phyloP scores from a whole-genome alignment of 2,888 invertebrate species.

The Malthinus flaveolus region DNA sequence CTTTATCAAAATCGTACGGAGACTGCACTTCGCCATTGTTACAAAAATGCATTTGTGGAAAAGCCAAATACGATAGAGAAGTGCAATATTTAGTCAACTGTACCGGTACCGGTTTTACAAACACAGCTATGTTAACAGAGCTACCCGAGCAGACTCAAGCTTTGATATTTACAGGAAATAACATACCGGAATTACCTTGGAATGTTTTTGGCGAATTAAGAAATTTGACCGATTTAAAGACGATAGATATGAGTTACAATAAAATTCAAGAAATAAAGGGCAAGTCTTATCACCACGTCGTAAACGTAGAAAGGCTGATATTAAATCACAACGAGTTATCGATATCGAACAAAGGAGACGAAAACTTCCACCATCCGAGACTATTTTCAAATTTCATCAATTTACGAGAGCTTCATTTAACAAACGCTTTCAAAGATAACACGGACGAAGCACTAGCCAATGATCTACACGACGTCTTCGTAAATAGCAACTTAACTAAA shows the following conservation, averaged over 20 bases:
- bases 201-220: slow-evolving; percentile 71
- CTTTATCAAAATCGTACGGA: neutral
- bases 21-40: slow-evolving; percentile 13
- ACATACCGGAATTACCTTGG: slow-evolving; percentile 65
- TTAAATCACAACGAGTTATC: slow-evolving; percentile 73
- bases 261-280: slow-evolving; percentile 71
- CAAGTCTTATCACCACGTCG: slow-evolving; percentile 74
- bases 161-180: slow-evolving; percentile 73
- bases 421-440: slow-evolving; percentile 72
- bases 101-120: slow-evolving; percentile 64
- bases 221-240: slow-evolving; percentile 60
- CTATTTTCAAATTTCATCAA: slow-evolving; percentile 72
- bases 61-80: slow-evolving; percentile 56
- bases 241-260: slow-evolving; percentile 76
- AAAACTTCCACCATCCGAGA: slow-evolving; percentile 66
- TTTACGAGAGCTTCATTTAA: slow-evolving; percentile 70
- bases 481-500: slow-evolving; percentile 66
- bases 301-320: slow-evolving; percentile 67
- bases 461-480: slow-evolving; percentile 72
- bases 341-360: slow-evolving; percentile 58
- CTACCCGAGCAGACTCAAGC: slow-evolving; percentile 69
- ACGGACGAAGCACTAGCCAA: slow-evolving; percentile 63
- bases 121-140: slow-evolving; percentile 61
- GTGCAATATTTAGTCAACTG: slow-evolving; percentile 69
- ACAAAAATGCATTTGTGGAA: slow-evolving; percentile 60